These are phyloP conservation scores for Hyposoter didymator DNA, from an alignment of 2,888 invertebrate genomes.

Conservation along the genomic window DNA sequence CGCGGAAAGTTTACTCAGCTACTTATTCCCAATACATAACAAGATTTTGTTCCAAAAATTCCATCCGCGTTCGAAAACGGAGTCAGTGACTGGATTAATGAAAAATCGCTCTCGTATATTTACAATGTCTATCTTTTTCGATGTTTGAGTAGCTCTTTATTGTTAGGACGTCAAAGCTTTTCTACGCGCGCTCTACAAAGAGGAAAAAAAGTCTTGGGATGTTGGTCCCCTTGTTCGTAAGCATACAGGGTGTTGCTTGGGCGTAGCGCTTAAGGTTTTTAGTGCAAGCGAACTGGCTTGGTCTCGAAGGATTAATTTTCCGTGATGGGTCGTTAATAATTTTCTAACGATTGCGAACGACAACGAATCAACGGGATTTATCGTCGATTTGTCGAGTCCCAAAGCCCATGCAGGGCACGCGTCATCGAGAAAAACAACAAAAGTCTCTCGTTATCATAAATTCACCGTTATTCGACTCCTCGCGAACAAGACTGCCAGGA, in stretches of 20 bases:
- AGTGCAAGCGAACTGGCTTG: background rate
- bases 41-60: background rate
- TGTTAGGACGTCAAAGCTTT: conserved; percentile 16
- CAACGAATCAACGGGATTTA: background rate
- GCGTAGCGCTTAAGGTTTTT: background rate
- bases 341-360: background rate
- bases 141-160: conserved; percentile 15
- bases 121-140: conserved; percentile 7
- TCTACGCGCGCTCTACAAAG: conserved; percentile 2
- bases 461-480: background rate
- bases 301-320: background rate
- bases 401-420: background rate
- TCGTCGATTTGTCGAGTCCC: background rate
- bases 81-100: background rate
- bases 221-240: conserved; percentile 2
- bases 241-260: background rate
- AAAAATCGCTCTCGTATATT: background rate
- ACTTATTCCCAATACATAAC: background rate
- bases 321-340: background rate
- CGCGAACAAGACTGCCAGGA: background rate
- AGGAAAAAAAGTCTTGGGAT: background rate
- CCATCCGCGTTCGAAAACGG: background rate
- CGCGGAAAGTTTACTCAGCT: background rate
- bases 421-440: background rate
- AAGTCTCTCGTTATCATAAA: background rate